Base-by-base conservation (phyloP, 2,888 invertebrate genomes). In the Lasioglossum marginatum region DNA sequence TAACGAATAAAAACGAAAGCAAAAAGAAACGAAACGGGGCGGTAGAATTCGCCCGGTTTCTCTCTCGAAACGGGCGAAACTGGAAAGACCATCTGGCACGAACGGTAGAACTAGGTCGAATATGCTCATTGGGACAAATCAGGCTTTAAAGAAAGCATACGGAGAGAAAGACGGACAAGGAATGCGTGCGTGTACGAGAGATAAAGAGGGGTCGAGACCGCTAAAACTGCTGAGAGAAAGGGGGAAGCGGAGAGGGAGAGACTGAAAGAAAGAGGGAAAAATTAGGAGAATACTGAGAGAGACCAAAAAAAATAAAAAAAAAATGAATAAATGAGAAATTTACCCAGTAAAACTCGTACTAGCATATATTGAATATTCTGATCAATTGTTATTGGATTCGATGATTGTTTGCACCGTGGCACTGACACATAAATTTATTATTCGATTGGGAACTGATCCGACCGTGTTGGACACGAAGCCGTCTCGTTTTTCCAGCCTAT, bases 401-500 rank as follows among this genome's bases (percentile, higher is more conserved):
- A 95, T 95, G 92, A 94, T 94, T 95, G 94, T 94, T 95, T 95
- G 94, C 95, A 95, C 95, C 94, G 94, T 94, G 94, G 94, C 94
- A 95, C 94, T 94, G 93, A 94, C 92, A 94, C 94, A 93, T 92
- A 88, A 91, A 90, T 92, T 93, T 92, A 87, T 83, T 89, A 90
- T 86, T 86, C 82, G 60, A 87, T 87, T 84, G 84, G 73, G 88
- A 45, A 77, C 71, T 86, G 85, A 31, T 66, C 71, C 73, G 63
- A 85, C 12, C 34, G 70, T 40, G 19, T 34, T 31, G 63, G 37
- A 48, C 16, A 23, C 73, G 87, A 75, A 23, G 68, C 45, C 77
- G 45, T 66, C 34, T 71, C 43, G 27, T 45, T 63, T 63, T 63
- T 63, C 16, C 40, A 4, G 14, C n/a, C 23, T 5, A 43, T 60